Evolutionary conservation across 2,113 vertebrate species (phyloP).

Genomic region (Etia nguti): DNA sequence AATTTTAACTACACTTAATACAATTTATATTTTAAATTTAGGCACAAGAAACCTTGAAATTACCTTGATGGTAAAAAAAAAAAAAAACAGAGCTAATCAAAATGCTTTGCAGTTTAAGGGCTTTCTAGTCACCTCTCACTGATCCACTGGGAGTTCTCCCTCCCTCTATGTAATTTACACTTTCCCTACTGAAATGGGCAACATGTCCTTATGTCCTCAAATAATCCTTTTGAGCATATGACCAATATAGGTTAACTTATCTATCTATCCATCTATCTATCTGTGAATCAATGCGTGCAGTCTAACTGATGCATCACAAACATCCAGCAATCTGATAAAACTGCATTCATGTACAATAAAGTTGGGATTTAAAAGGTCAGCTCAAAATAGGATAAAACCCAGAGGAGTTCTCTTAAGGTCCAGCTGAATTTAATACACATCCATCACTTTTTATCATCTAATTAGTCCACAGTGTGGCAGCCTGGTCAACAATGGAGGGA

Average conservation of each 20-base stretch:
- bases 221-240: slow-evolving; percentile 27
- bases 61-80: neutral
- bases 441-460: slow-evolving; percentile 99
- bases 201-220: slow-evolving; percentile 25
- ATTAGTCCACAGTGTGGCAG: slow-evolving; percentile 90
- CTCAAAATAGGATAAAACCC: slow-evolving; percentile 84
- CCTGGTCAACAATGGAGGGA: slow-evolving; percentile 77
- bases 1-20: neutral
- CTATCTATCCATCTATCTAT: neutral
- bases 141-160: neutral
- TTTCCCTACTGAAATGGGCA: slow-evolving; percentile 38
- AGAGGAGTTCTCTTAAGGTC: slow-evolving; percentile 78
- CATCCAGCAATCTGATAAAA: slow-evolving; percentile 87
- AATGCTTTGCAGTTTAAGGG: neutral
- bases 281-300: slow-evolving; percentile 4
- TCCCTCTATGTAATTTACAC: slow-evolving; percentile 36
- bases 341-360: slow-evolving; percentile 79
- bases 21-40: neutral
- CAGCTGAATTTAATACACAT: slow-evolving; percentile 89
- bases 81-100: neutral
- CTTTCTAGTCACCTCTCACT: neutral
- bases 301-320: slow-evolving; percentile 78
- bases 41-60: neutral
- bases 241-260: slow-evolving; percentile 43
- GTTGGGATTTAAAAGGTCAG: slow-evolving; percentile 92